Evolutionary conservation across 1,140 invertebrate genomes (phyloP), one percentile per base, ranked within the genome.

Genomic region (Archegozetes longisetosus): DNA sequence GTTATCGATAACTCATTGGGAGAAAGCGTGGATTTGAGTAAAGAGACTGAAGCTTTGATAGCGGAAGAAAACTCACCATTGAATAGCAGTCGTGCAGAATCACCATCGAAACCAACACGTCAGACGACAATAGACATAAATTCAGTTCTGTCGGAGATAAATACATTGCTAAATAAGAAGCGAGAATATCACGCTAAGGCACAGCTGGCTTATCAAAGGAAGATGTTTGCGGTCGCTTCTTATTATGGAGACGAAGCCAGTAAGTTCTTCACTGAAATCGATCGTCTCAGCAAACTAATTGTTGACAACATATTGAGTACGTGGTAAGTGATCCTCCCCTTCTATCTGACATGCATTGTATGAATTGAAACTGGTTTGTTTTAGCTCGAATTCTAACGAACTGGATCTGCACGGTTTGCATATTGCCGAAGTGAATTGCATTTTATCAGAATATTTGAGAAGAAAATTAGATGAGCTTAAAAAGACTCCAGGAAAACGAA

Each of bases 321-420:
- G 13, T n/a, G n/a, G 46, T 47, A 47, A 13, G 46, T 47, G 13
- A 13, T 47, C 46, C n/a, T 47, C n/a, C 46, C 46, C 46, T 47
- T n/a, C 13, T 13, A 47, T 47, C n/a, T 47, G 46, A 13, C 46
- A 20, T 13, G 13, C 13, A 47, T 40, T 40, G 32, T 40, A 40
- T 40, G 6, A 40, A 6, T 40, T 9, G 17, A 9, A 9, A 40
- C 32, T 40, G 32, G 6, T 40, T 40, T 9, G 17, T 40, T 40
- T 20, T n/a, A 51, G 50, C 20, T 9, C 13, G 12, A 51, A 51
- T 51, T 1, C 48, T 1, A 28, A 59, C n/a, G 23, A 51, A 32
- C 22, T 59, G 1, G 58, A 59, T 53, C 32, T 59, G 13, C 58
- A 59, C n/a, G 58, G 58, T 20, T 22, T 59, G 1, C 58, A 46